Evolutionary conservation across 2,888 invertebrate species (phyloP), one percentile per base, ranked within the genome.

Genomic region (Apomyelois bistriatella): DNA sequence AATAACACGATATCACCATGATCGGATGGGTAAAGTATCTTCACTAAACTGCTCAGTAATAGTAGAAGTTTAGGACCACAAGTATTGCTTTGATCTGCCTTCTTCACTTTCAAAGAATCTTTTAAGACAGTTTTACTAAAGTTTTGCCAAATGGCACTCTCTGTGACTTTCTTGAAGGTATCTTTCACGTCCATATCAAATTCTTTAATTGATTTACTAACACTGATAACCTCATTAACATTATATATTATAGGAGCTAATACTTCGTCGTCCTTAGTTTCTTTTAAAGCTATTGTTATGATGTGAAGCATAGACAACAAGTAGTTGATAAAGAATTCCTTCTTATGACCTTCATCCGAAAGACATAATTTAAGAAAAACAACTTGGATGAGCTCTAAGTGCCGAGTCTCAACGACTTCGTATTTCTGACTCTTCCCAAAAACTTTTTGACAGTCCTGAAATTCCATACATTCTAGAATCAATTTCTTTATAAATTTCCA

Each of bases 81-180:
- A 1, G 72, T 68, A 38, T 66, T 79, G n/a, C 70, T 70, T 42
- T 83, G 74, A 22, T 78, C 75, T 1, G 74, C 80, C 0, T 80
- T 78, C 61, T 74, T 79, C 0, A 87, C 70, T 72, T 91, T 92
- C 50, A 95, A 79, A 0, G 94, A 93, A 61, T 91, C 89, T 72
- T 94, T 95, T n/a, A 96, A 79, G 3, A 92, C 91, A 22, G 91
- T 90, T 72, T 93, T 94, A 59, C 92, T 92, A 65, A 92, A 93
- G 57, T 89, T 91, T 56, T 92, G 88, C 91, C 94, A 93, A 9
- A 82, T 69, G 28, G 89, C 82, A 58, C 88, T 91, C 53, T 89
- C 85, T 10, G 72, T 79, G 61, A 91, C 53, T 74, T 87, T 70
- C 63, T 81, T 79, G 36, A 89, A 78, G n/a, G 76, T 76, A 0